Evolutionary conservation across 2,888 invertebrate species (phyloP).

Genomic region (Pterostichus niger): DNA sequence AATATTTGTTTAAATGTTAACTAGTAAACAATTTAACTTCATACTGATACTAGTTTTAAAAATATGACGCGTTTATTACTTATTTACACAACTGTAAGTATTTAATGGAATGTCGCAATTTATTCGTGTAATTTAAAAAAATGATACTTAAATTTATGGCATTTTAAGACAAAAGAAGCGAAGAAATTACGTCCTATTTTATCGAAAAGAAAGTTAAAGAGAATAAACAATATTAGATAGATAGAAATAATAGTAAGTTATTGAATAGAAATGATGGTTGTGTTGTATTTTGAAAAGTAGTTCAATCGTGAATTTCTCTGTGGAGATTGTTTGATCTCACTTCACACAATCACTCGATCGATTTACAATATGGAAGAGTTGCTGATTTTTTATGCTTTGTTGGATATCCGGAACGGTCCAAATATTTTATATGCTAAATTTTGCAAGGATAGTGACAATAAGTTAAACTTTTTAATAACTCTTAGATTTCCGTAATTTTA

Average conservation of each 20-base stretch:
- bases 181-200: neutral
- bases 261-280: neutral
- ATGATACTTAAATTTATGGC: neutral
- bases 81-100: slow-evolving; percentile 3
- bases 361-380: slow-evolving; percentile 4
- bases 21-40: neutral
- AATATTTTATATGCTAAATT: slow-evolving; percentile 24
- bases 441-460: neutral
- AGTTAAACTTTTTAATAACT: too few relatives aligned
- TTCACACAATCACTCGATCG: slow-evolving; percentile 11
- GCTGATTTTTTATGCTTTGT: neutral
- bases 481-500: too few relatives aligned
- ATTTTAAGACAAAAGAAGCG: neutral
- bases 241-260: slow-evolving; percentile 8
- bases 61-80: neutral
- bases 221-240: neutral
- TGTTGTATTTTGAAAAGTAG: slow-evolving; percentile 18
- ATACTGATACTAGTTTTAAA: neutral
- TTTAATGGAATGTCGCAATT: neutral
- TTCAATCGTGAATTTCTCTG: slow-evolving; percentile 52
- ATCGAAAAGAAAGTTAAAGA: neutral
- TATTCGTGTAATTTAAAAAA: neutral
- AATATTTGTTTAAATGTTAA: slow-evolving; percentile 8
- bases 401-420: neutral
- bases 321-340: slow-evolving; percentile 12